Evolutionary conservation across 2,113 vertebrate genomes (phyloP).

Genomic region (Phyllostomus hastatus): DNA sequence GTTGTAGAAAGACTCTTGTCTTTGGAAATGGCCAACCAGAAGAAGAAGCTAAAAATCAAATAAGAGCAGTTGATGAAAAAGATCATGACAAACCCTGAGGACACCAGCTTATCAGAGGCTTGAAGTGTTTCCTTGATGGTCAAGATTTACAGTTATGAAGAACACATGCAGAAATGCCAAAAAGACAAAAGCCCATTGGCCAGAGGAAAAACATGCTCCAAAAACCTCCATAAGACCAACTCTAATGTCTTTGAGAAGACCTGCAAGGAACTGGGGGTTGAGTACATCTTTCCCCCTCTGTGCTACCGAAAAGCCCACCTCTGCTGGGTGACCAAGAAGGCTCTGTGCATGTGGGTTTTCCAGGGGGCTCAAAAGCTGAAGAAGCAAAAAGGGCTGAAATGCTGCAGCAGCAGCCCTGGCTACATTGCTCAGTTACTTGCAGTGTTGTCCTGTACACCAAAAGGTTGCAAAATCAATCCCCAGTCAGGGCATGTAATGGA

Average conservation of each 20-base stretch:
- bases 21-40: conserved; percentile 90
- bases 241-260: background rate
- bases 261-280: background rate
- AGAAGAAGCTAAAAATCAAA: background rate
- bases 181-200: background rate
- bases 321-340: background rate
- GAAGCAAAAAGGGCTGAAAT: background rate
- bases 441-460: too few relatives aligned
- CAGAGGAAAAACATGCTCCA: background rate
- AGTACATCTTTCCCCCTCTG: background rate
- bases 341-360: background rate
- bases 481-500: too few relatives aligned
- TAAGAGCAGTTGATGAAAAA: background rate
- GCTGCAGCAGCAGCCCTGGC: background rate
- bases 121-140: background rate
- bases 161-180: background rate
- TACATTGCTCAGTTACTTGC: too few relatives aligned
- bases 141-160: background rate
- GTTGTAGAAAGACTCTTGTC: conserved; percentile 89
- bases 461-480: too few relatives aligned
- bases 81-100: background rate
- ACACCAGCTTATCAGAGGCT: background rate
- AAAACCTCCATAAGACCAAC: background rate
- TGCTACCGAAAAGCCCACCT: background rate
- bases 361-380: background rate